phyloP scores from a whole-genome alignment of 2,113 vertebrate species.

The Actinemys pallida region DNA sequence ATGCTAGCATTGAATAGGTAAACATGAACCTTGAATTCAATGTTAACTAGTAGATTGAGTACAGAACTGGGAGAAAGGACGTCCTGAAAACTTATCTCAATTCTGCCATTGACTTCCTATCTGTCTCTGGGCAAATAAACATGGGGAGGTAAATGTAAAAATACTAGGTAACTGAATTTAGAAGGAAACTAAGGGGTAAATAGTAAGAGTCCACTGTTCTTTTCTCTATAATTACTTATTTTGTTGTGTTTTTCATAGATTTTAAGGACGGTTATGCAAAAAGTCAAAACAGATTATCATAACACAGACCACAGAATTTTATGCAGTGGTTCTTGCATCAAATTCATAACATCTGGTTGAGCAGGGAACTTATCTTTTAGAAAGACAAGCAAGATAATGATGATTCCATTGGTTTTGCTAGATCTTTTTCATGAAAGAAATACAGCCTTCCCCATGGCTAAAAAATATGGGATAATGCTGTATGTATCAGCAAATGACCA shows the following conservation, averaged over 20 bases:
- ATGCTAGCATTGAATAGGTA: neutral
- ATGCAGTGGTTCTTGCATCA: neutral
- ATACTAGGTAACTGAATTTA: neutral
- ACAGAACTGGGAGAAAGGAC: neutral
- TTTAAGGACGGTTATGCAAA: neutral
- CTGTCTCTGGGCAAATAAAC: neutral
- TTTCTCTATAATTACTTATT: neutral
- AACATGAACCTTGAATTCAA: neutral
- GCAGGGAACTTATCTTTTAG: neutral
- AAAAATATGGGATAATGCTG: neutral
- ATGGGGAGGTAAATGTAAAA: neutral
- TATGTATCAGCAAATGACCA: neutral
- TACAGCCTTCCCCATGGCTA: neutral
- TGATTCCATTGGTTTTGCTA: neutral
- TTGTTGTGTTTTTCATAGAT: neutral
- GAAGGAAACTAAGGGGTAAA: neutral
- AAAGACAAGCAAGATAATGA: neutral
- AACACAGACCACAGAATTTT: neutral
- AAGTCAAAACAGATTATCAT: neutral
- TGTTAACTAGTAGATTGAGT: neutral
- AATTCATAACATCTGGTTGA: neutral
- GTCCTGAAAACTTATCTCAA: neutral
- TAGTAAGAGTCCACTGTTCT: neutral
- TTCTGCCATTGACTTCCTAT: neutral
- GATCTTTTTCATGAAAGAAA: neutral